phyloP scores from a whole-genome alignment of 2,797 vertebrate genomes.

The Huso huso region DNA sequence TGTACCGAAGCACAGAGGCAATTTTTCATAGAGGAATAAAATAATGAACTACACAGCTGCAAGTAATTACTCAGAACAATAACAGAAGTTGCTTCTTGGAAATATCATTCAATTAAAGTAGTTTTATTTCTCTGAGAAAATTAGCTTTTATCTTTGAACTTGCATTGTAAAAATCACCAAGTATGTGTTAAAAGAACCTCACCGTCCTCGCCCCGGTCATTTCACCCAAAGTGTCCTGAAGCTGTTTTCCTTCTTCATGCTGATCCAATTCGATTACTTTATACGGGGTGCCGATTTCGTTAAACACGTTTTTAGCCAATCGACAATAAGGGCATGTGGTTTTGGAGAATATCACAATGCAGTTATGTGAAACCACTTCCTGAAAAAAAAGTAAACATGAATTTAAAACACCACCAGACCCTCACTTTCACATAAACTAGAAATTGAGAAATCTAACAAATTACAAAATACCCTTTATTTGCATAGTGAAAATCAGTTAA shows the following conservation, averaged over 20 bases:
- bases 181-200: constrained; percentile 36
- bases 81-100: too few relatives aligned
- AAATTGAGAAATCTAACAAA: too few relatives aligned
- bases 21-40: too few relatives aligned
- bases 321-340: constrained; percentile 83
- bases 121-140: not conserved
- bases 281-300: constrained; percentile 72
- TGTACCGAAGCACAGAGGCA: too few relatives aligned
- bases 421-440: too few relatives aligned
- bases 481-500: too few relatives aligned
- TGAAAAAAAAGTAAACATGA: constrained; percentile 35
- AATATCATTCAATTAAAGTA: too few relatives aligned
- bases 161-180: constrained; percentile 3
- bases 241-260: constrained; percentile 67
- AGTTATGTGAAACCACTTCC: constrained; percentile 82
- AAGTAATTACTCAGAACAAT: too few relatives aligned
- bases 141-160: not conserved
- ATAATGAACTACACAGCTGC: too few relatives aligned
- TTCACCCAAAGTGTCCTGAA: constrained; percentile 76
- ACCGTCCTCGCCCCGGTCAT: constrained; percentile 86
- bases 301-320: constrained; percentile 88
- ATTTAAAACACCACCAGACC: not conserved
- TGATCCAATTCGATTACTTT: constrained; percentile 81
- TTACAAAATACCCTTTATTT: too few relatives aligned
- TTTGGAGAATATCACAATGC: constrained; percentile 96